phyloP scores from a whole-genome alignment of 2,113 vertebrate genomes.

The Eira barbara region DNA sequence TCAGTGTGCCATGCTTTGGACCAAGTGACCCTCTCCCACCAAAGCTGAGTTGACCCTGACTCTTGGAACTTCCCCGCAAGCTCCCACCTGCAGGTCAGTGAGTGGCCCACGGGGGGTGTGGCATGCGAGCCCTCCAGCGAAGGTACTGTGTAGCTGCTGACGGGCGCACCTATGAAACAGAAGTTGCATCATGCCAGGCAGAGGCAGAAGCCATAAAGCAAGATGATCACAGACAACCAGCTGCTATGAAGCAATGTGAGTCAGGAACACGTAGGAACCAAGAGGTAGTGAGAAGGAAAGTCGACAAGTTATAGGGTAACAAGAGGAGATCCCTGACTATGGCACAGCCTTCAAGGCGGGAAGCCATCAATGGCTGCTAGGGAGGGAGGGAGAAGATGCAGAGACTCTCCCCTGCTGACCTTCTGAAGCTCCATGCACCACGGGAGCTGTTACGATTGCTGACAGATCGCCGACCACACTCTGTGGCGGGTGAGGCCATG shows the following conservation, averaged over 20 bases:
- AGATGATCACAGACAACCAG: background rate
- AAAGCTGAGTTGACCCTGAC: background rate
- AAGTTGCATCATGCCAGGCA: background rate
- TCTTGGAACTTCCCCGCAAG: background rate
- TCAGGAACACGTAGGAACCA: background rate
- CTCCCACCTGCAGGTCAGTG: background rate
- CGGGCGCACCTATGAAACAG: background rate
- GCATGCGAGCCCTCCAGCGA: background rate
- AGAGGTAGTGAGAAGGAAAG: background rate
- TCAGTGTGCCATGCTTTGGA: background rate
- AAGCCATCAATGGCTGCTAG: background rate
- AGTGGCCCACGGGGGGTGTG: background rate
- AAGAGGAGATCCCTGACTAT: background rate
- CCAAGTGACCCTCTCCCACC: background rate
- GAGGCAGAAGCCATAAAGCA: background rate
- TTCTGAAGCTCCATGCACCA: background rate
- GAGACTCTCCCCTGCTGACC: too few relatives aligned
- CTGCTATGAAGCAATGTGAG: background rate
- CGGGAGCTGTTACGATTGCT: background rate
- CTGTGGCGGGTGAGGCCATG: background rate
- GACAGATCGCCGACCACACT: background rate
- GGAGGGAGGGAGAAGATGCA: background rate
- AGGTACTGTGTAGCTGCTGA: background rate
- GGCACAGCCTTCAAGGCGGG: background rate
- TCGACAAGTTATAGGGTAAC: background rate